A percentile compares a stretch with the other conserved stretches of the same genome.
Conservation (phyloP, 2,888 invertebrate genomes). For the Limnephilus rhombicus region DNA sequence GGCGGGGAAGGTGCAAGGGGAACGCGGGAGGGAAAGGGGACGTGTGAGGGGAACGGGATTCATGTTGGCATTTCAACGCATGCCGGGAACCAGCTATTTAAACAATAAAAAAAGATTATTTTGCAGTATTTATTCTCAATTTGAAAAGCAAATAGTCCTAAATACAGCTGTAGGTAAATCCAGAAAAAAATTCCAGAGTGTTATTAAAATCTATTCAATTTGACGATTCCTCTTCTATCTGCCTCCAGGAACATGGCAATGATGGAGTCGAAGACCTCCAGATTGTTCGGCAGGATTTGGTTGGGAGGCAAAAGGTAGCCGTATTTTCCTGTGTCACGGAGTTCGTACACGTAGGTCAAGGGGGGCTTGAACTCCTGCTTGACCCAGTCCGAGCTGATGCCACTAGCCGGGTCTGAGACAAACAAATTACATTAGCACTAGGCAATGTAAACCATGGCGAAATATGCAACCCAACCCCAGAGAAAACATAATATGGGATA, state of each 20-base stretch:
- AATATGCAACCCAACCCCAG: no score
- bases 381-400: conserved; percentile 72
- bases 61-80: no score
- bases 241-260: conserved; percentile 74
- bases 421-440: neutral
- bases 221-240: conserved; percentile 70
- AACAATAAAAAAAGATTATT: no score
- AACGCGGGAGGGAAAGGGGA: no score
- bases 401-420: conserved; percentile 68
- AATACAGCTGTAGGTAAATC: no score
- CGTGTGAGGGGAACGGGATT: no score
- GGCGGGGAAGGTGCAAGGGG: no score
- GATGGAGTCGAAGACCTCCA: conserved; percentile 79
- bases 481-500: no score
- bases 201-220: neutral
- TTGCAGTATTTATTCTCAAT: no score
- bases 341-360: conserved; percentile 72
- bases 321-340: conserved; percentile 82
- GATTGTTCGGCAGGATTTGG: conserved; percentile 80
- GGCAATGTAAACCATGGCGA: no score
- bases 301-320: conserved; percentile 84
- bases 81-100: no score
- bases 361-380: conserved; percentile 70
- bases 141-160: no score
- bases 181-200: neutral